Evolutionary conservation across 2,797 vertebrate species (phyloP).

Genomic region (Phylloscopus collybita): DNA sequence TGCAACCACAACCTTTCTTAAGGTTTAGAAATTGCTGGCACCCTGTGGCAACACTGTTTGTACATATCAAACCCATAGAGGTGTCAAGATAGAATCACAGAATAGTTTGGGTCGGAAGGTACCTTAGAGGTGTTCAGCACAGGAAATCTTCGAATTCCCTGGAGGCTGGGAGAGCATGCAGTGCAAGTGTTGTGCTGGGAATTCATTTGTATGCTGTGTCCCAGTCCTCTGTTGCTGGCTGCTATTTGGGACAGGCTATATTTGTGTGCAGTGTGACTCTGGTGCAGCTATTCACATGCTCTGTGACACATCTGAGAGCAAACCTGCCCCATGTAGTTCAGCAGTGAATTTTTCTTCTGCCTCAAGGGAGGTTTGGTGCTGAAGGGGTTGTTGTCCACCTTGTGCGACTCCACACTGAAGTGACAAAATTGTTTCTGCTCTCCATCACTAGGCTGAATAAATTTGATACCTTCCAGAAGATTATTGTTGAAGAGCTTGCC

Average conservation of each 20-base stretch:
- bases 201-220: background rate
- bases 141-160: background rate
- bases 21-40: background rate
- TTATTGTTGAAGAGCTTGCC: constrained; percentile 78
- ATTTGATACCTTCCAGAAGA: constrained; percentile 80
- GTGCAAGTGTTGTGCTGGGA: background rate
- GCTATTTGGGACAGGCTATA: background rate
- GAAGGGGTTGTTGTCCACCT: background rate
- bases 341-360: background rate
- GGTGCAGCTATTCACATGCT: background rate
- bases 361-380: background rate
- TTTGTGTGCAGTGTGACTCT: background rate
- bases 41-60: background rate
- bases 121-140: background rate
- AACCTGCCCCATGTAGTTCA: background rate
- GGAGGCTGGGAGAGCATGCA: background rate
- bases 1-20: background rate
- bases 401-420: rapidly evolving
- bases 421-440: background rate
- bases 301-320: background rate
- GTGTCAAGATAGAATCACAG: background rate
- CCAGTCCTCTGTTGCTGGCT: background rate
- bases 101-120: background rate
- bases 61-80: background rate
- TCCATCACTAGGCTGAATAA: constrained; percentile 65